Percentiles rank a stretch among this genome's conserved stretches.
These are phyloP conservation scores for Semotilus atromaculatus DNA, from an alignment of 2,797 vertebrate genomes.

Conservation along the genomic window DNA sequence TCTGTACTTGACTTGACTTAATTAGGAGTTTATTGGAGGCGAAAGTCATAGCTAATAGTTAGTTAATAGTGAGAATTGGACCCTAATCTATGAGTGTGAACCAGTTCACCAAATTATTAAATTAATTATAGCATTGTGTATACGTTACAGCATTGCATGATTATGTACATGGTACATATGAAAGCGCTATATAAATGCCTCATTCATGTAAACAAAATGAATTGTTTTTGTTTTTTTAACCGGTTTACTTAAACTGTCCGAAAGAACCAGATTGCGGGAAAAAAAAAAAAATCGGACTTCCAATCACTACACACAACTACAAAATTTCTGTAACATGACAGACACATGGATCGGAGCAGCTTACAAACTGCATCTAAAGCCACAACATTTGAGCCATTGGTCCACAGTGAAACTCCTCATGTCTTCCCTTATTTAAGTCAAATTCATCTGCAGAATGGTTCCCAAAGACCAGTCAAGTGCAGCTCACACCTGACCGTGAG, in stretches of 20 bases:
- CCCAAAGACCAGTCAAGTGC: background rate
- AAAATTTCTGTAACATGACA: background rate
- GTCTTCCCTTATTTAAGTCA: background rate
- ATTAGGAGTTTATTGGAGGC: too few relatives aligned
- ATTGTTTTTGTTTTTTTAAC: too few relatives aligned
- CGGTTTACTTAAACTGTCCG: background rate
- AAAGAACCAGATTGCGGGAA: background rate
- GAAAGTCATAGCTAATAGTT: too few relatives aligned
- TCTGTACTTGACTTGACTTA: too few relatives aligned
- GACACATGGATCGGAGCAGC: background rate
- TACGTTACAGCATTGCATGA: too few relatives aligned
- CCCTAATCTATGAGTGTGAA: too few relatives aligned
- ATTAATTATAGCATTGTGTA: too few relatives aligned
- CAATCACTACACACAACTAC: background rate
- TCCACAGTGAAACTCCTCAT: background rate
- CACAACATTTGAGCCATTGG: background rate
- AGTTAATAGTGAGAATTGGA: too few relatives aligned
- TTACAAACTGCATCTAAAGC: background rate
- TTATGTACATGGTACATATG: too few relatives aligned
- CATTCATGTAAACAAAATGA: too few relatives aligned
- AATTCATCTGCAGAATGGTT: background rate
- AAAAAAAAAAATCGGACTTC: background rate
- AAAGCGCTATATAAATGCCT: too few relatives aligned
- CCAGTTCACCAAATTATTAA: too few relatives aligned
- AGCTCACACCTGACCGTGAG: background rate